These are phyloP conservation scores for Steatornis caripensis DNA, from an alignment of 2,113 vertebrate genomes.

Conservation along the genomic window DNA sequence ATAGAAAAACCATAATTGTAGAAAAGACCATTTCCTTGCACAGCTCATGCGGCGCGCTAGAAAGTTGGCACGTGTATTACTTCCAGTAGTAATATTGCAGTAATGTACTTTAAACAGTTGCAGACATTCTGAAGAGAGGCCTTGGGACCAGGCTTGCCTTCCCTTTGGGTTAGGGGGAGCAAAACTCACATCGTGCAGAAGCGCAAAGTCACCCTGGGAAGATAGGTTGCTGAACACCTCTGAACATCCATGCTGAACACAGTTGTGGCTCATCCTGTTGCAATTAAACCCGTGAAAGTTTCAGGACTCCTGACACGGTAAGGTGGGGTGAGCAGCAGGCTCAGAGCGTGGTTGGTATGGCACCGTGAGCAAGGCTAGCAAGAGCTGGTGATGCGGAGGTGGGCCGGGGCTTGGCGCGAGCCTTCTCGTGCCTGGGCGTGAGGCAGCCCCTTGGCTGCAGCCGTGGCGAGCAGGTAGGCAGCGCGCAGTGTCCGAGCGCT, in stretches of 20 bases:
- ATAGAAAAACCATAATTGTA: not conserved
- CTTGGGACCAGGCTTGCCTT: not conserved
- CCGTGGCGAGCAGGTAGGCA: too few relatives aligned
- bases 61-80: not conserved
- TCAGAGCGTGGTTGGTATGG: not conserved
- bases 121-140: not conserved
- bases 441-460: not conserved
- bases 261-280: not conserved
- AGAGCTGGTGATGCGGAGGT: rapidly evolving
- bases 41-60: not conserved
- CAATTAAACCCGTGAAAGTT: not conserved
- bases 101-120: not conserved
- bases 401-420: rapidly evolving
- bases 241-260: not conserved
- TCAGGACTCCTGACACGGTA: not conserved
- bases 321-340: not conserved
- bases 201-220: not conserved
- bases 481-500: not conserved
- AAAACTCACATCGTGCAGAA: not conserved
- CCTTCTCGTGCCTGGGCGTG: not conserved
- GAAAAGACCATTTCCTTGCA: not conserved
- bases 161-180: not conserved
- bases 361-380: not conserved
- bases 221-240: not conserved
- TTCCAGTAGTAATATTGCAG: not conserved